phyloP scores from a whole-genome alignment of 1,140 invertebrate species.

The Metaphire vulgaris region DNA sequence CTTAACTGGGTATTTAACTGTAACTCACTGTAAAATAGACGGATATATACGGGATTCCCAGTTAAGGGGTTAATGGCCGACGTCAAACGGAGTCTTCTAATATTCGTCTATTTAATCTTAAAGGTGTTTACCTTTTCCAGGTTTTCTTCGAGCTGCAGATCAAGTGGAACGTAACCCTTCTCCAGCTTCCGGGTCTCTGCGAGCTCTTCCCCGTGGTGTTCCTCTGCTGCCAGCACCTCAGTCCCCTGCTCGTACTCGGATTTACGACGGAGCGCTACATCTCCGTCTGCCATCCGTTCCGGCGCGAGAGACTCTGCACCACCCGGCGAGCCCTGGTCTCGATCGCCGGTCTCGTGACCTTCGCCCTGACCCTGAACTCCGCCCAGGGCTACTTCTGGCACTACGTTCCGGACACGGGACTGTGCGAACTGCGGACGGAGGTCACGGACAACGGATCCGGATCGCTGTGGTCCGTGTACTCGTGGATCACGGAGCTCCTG shows the following conservation, averaged over 20 bases:
- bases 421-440: slow-evolving; percentile 18
- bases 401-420: slow-evolving; percentile 31
- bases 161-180: slow-evolving; percentile 28
- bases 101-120: no score
- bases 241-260: slow-evolving; percentile 56
- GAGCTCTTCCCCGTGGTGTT: slow-evolving; percentile 38
- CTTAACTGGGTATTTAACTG: no score
- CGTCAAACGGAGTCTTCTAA: no score
- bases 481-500: slow-evolving; percentile 43
- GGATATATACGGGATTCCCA: no score
- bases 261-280: slow-evolving; percentile 81
- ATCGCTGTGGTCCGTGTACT: slow-evolving; percentile 41
- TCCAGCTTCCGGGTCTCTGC: slow-evolving; percentile 34
- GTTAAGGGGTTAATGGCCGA: no score
- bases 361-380: slow-evolving; percentile 34
- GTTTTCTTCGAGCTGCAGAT: slow-evolving; percentile 26
- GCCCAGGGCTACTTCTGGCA: slow-evolving; percentile 49
- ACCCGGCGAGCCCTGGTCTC: slow-evolving; percentile 65
- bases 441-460: slow-evolving; percentile 27
- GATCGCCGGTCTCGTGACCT: slow-evolving; percentile 43
- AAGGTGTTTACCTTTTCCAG: no score
- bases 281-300: no score
- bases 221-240: slow-evolving; percentile 39
- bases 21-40: no score
- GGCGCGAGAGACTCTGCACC: slow-evolving; percentile 72